Evolutionary conservation across 2,888 invertebrate genomes (phyloP).

Genomic region (Amphipoea oculea): DNA sequence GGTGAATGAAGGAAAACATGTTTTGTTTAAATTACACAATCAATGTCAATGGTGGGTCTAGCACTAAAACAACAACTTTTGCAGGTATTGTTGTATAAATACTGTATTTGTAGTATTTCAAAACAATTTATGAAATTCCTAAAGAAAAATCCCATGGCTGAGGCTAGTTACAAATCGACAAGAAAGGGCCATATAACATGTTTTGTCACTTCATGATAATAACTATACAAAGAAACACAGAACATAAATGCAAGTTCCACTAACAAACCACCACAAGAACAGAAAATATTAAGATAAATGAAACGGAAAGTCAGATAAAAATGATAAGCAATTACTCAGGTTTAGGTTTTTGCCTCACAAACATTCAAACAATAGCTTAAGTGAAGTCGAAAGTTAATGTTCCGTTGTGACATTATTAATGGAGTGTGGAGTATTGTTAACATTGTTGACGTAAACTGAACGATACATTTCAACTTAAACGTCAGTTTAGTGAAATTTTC

Average conservation of each 20-base stretch:
- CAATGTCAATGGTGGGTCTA: conserved; percentile 18
- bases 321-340: conserved; percentile 52
- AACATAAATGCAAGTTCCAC: conserved; percentile 2
- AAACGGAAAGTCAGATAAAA: conserved; percentile 50
- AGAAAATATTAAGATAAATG: conserved; percentile 21
- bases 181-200: neutral
- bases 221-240: neutral
- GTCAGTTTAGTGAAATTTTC: conserved; percentile 8
- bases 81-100: neutral
- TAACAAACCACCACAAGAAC: neutral
- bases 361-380: conserved; percentile 63
- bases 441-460: conserved; percentile 45
- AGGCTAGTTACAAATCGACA: neutral
- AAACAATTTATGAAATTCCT: neutral
- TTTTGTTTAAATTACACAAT: conserved; percentile 45
- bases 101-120: neutral
- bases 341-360: conserved; percentile 43
- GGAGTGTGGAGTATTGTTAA: conserved; percentile 59
- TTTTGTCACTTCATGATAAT: conserved; percentile 13
- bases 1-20: conserved; percentile 57
- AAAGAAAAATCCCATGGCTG: neutral
- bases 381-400: conserved; percentile 68
- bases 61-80: neutral
- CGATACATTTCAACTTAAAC: conserved; percentile 8
- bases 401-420: conserved; percentile 64